Base-by-base conservation (phyloP, 2,113 vertebrate genomes). In the Chunga burmeisteri region DNA sequence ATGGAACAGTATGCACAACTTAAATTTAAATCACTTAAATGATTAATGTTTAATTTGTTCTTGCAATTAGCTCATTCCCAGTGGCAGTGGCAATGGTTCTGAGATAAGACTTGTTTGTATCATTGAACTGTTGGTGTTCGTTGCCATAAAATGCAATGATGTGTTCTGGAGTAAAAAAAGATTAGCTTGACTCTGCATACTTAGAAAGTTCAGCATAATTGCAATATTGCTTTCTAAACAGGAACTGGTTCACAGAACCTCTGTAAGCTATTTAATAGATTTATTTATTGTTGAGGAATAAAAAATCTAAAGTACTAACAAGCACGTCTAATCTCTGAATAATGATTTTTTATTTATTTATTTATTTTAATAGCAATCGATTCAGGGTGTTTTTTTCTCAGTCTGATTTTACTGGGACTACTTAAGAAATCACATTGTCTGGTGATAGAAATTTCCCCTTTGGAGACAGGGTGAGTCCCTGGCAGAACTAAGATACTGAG, bases 1-100 rank as follows among this genome's bases (percentile, higher is more conserved):
- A 27, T 32, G 29, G 82, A 78, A 30, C 75, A 95, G 40, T 71
- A 70, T 42, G 71, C n/a, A 49, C 86, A 92, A 44, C 87, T 90
- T 58, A 62, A 75, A 80, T 93, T 91, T 94, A 96, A 84, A 77
- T 90, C 84, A 75, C 81, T 96, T 72, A 78, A 94, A 88, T 90
- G 81, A 89, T 96, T 96, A 94, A 93, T 93, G 89, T 82, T 94
- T 93, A 81, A 86, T 95, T 97, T 91, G 73, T 94, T 94, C 91
- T 95, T 93, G 85, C 81, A 94, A 67, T 96, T 96, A 95, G 75
- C 71, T 93, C 40, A n/a, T 96, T 96, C 91, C 91, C 86, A 91
- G 81, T 86, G 84, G 95, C 86, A 68, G 84, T 55, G 46, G 79
- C 70, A 83, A 52, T 11, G 73, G 89, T 86, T 90, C 63, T 40